Base-by-base conservation (phyloP, 2,888 invertebrate species). In the Ophioninae sp. region DNA sequence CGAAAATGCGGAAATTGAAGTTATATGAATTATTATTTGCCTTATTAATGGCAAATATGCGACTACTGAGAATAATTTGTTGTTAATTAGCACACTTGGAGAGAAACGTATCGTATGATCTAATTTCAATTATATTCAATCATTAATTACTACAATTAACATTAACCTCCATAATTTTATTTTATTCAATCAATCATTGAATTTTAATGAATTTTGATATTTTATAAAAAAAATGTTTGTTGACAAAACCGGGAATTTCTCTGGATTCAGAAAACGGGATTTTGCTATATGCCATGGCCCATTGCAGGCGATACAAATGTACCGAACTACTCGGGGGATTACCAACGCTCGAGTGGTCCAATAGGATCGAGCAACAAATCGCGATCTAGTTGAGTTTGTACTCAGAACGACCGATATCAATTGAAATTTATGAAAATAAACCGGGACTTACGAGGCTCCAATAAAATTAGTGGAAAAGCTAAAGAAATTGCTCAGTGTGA, bases 221-320 rank as follows among this genome's bases (percentile, higher is more conserved):
- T n/a, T 17, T 17, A 17, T 51, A 23, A 23, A n/a, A 39, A 17
- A 6, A 63, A 30, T 17, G 7, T 51, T 51, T 13, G 13, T 23
- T 23, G 23, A 44, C 23, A 56, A 23, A 68, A 23, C 75, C 6
- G 51, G 6, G 17, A 51, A 51, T 17, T 17, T 17, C 51, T 51
- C 51, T 51, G 13, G 51, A 51, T 51, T 58, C 64, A 65, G 59
- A 41, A 64, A 74, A 75, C 23, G 67, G 59, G 64, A 81, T 83
- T 73, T 68, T 77, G 51, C 59, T 51, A 84, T 85, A 75, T 74
- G 81, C 73, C 58, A 65, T 78, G 65, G 37, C 37, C 41, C 7
- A 41, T 79, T 73, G 69, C 44, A 59, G 13, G 69, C 65, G n/a
- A 23, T 9, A 61, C 61, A 44, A 44, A 63, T 73, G 41, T 23